Evolutionary conservation across 2,888 invertebrate genomes (phyloP).

Genomic region (Eristalis tenax): DNA sequence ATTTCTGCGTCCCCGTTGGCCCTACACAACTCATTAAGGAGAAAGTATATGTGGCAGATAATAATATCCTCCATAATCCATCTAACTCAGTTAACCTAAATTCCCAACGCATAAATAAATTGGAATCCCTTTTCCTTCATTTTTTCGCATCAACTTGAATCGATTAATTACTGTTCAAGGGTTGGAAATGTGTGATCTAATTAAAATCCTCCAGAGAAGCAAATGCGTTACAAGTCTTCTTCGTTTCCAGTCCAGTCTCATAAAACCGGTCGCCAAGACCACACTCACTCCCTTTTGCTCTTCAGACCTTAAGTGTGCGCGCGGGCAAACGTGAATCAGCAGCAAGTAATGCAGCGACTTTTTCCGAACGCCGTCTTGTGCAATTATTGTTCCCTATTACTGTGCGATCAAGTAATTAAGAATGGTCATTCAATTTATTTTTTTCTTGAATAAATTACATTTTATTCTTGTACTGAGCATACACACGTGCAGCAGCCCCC

Average conservation of each 20-base stretch:
- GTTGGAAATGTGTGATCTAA: slow-evolving; percentile 2
- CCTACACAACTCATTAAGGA: neutral
- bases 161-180: slow-evolving; percentile 49
- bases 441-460: neutral
- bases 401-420: slow-evolving; percentile 25
- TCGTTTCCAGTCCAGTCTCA: neutral
- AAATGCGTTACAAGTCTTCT: neutral
- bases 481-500: neutral
- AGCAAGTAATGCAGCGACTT: slow-evolving; percentile 50
- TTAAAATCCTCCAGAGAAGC: neutral
- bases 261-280: neutral
- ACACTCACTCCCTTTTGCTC: neutral
- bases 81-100: neutral
- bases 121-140: slow-evolving; percentile 28
- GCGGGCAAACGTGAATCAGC: slow-evolving; percentile 34
- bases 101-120: slow-evolving; percentile 13
- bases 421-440: neutral
- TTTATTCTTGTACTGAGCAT: neutral
- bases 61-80: neutral
- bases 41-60: neutral
- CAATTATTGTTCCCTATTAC: slow-evolving; percentile 43
- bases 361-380: slow-evolving; percentile 47
- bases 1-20: too few relatives aligned
- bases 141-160: slow-evolving; percentile 29
- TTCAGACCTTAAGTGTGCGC: neutral